These are phyloP conservation scores for Tenodera sinensis DNA, from an alignment of 2,888 invertebrate genomes.

Conservation along the genomic window DNA sequence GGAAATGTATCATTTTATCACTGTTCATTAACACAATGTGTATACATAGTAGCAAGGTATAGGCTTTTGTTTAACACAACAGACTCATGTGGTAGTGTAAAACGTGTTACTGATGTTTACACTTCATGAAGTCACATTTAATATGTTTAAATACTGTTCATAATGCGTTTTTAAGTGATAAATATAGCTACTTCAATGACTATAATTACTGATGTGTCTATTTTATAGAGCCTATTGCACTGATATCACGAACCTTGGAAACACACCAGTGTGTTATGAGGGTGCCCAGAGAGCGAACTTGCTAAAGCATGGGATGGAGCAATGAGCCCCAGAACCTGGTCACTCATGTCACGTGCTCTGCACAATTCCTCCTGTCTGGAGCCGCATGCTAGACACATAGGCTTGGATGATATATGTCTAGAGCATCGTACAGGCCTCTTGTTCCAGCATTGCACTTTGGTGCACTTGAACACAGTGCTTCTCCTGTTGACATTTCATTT, in stretches of 20 bases:
- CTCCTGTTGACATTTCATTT: not conserved
- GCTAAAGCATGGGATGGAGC: not conserved
- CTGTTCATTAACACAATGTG: too few relatives aligned
- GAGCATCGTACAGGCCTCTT: not conserved
- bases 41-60: too few relatives aligned
- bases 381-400: conserved; percentile 1
- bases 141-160: too few relatives aligned
- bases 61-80: too few relatives aligned
- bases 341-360: conserved; percentile 17
- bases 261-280: not conserved
- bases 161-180: too few relatives aligned
- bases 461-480: conserved; percentile 17
- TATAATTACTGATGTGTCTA: too few relatives aligned
- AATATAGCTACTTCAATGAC: too few relatives aligned
- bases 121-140: too few relatives aligned
- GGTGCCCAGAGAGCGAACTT: not conserved
- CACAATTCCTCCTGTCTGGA: conserved; percentile 1
- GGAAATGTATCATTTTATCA: too few relatives aligned
- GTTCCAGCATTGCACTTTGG: not conserved
- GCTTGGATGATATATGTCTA: not conserved
- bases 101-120: too few relatives aligned
- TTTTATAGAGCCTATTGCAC: too few relatives aligned
- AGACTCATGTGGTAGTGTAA: too few relatives aligned
- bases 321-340: conserved; percentile 17
- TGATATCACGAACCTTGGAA: conserved; percentile 1